phyloP scores from a whole-genome alignment of 2,888 invertebrate genomes.

The Idaea straminata region DNA sequence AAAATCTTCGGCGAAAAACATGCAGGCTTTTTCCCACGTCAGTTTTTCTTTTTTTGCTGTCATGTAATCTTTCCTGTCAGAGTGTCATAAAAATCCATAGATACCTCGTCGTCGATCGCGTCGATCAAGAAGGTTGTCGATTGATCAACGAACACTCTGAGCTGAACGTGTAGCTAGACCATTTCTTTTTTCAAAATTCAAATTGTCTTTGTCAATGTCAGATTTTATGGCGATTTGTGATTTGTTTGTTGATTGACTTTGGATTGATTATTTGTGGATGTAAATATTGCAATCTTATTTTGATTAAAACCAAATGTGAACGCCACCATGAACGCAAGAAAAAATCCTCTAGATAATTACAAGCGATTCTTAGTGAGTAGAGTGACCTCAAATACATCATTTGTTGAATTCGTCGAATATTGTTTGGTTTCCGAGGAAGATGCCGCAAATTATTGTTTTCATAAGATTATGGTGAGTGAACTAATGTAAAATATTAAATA shows the following conservation, averaged over 20 bases:
- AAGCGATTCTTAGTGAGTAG: slow-evolving; percentile 25
- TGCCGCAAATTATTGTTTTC: slow-evolving; percentile 53
- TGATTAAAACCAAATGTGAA: background rate
- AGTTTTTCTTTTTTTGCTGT: background rate
- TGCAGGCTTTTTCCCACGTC: background rate
- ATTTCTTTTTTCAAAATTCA: too few relatives aligned
- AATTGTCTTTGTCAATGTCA: background rate
- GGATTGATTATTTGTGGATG: background rate
- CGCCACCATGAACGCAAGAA: slow-evolving; percentile 22
- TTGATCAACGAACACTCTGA: background rate
- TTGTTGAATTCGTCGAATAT: slow-evolving; percentile 55
- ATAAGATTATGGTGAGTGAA: slow-evolving; percentile 62
- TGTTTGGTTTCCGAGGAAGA: slow-evolving; percentile 54
- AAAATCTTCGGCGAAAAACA: background rate
- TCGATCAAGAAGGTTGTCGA: background rate
- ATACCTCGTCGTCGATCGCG: too few relatives aligned
- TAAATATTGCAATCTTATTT: background rate
- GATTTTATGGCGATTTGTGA: background rate
- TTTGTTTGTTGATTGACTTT: background rate
- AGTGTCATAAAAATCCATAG: background rate
- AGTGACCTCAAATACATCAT: slow-evolving; percentile 23
- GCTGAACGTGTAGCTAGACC: background rate
- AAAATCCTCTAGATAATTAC: slow-evolving; percentile 23
- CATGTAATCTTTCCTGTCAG: background rate
- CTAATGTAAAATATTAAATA: background rate